Evolutionary conservation across 2,888 invertebrate genomes (phyloP), one percentile per base, ranked within the genome.

Genomic region (Cenopis cana): DNA sequence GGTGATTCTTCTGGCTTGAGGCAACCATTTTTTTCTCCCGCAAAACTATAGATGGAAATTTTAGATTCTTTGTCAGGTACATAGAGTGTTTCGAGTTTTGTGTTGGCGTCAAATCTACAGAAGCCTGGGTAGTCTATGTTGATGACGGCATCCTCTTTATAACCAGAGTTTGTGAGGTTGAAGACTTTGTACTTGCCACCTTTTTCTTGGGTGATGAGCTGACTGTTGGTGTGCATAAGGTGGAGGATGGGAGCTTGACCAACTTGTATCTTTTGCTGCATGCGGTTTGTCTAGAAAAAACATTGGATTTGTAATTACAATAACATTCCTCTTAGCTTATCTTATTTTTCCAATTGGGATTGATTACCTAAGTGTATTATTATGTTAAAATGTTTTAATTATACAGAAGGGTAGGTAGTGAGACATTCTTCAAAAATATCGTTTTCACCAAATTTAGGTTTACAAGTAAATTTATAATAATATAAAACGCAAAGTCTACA

Each of bases 141-240:
- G 69, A 95, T 93, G 8, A 91, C 89, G 73, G 94, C 93, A 46
- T 94, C 88, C 74, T 95, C 89, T 72, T 94, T 89, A 73, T 96
- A 96, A 69, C 95, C 95, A 8, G 91, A 89, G 78, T 95, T 95
- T 72, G 94, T 91, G 76, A 94, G 91, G 76, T 94, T 90, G 95
- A 96, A 97, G 75, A 96, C 88, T 87, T 96, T 96, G 55, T 95
- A 93, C 64, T 91, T 88, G 74, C 97, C 97, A 73, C 95, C 95
- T 86, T 97, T 97, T 84, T 96, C 96, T 89, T 97, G 97, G 10
- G 96, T 95, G 76, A 97, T 93, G 75, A 97, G 93, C 75, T 94
- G 93, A 75, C 94, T 94, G 68, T 92, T 91, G 4, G 95, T 93
- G 80, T 95, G 95, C 78, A 94, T 93, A 76, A 96, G 88, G 74